Evolutionary conservation across 2,113 vertebrate genomes (phyloP).

Genomic region (Dipodomys ordii): DNA sequence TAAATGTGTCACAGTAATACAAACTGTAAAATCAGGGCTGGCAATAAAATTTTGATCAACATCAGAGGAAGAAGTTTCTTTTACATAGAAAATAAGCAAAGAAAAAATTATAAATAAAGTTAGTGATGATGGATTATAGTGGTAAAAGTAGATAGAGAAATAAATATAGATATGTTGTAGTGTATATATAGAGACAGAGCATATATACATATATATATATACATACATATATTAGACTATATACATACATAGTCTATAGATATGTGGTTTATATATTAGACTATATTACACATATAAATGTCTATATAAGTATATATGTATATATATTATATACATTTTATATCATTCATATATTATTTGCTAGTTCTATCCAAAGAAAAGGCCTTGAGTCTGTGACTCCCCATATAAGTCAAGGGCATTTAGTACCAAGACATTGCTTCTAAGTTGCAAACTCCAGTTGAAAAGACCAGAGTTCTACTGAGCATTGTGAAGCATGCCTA

Average conservation of each 20-base stretch:
- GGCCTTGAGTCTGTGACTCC: background rate
- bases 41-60: background rate
- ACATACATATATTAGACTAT: too few relatives aligned
- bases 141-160: background rate
- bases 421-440: background rate
- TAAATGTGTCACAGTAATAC: background rate
- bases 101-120: background rate
- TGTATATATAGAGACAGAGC: background rate
- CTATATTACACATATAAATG: background rate
- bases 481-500: too few relatives aligned
- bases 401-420: background rate
- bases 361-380: background rate
- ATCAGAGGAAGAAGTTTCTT: background rate
- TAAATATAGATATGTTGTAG: background rate
- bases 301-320: background rate
- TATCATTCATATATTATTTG: background rate
- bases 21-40: background rate
- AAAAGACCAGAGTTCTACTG: background rate
- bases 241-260: too few relatives aligned
- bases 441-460: background rate
- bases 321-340: too few relatives aligned
- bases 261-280: too few relatives aligned
- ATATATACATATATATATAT: background rate
- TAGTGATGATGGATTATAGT: background rate
- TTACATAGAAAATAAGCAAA: background rate